Evolutionary conservation across 2,113 vertebrate genomes (phyloP).

Genomic region (Megaleporinus macrocephalus): DNA sequence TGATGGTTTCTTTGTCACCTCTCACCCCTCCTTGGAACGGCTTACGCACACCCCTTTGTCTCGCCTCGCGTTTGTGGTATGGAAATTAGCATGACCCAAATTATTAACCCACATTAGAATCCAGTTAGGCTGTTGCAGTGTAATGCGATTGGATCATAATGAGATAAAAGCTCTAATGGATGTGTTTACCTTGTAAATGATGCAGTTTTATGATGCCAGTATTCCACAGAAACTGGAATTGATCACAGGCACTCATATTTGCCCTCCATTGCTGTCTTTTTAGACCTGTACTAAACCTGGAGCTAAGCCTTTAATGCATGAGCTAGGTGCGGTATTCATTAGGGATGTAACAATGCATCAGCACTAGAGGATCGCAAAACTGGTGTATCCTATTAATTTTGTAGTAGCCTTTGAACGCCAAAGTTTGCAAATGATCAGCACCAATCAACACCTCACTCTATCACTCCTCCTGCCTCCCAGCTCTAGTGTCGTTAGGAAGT

Average conservation of each 20-base stretch:
- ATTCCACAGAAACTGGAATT: slow-evolving; percentile 46
- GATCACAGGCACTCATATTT: slow-evolving; percentile 33
- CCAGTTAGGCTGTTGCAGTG: slow-evolving; percentile 53
- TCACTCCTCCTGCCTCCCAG: too few species aligned
- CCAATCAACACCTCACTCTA: too few species aligned
- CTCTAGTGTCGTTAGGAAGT: too few species aligned
- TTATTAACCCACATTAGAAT: slow-evolving; percentile 63
- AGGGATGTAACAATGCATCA: background rate
- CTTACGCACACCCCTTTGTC: background rate
- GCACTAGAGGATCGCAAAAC: background rate
- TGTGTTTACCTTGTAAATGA: slow-evolving; percentile 61
- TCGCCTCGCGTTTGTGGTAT: slow-evolving; percentile 15
- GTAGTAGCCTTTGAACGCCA: too few species aligned
- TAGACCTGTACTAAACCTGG: background rate
- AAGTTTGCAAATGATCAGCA: too few species aligned
- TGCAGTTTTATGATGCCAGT: slow-evolving; percentile 49
- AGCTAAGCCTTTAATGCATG: background rate
- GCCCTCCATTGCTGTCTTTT: slow-evolving; percentile 29
- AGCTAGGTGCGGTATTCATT: background rate
- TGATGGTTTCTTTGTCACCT: slow-evolving; percentile 52
- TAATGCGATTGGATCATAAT: slow-evolving; percentile 57
- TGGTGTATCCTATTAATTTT: too few species aligned
- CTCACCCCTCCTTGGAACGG: slow-evolving; percentile 37
- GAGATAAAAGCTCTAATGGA: slow-evolving; percentile 57
- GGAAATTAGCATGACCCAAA: slow-evolving; percentile 57